Percentiles rank a stretch among this genome's conserved stretches.
Evolutionary conservation across 2,888 invertebrate species (phyloP).

Genomic region (Nemoura dubitans): DNA sequence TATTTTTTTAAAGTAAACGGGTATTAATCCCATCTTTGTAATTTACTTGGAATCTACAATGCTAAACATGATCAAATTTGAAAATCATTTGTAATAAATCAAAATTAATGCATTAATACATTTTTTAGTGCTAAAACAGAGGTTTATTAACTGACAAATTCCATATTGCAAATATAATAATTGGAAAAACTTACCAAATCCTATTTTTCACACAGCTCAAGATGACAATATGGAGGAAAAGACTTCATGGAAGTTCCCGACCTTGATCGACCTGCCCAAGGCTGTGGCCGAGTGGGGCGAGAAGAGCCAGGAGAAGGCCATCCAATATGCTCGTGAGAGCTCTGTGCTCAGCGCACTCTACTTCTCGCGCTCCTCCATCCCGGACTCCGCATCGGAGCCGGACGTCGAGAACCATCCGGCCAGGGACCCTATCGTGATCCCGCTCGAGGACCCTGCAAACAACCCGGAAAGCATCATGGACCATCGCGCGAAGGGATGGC

Average conservation of each 20-base stretch:
- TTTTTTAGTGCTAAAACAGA: too few species aligned
- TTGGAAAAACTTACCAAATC: background rate
- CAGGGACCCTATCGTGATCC: conserved; percentile 83
- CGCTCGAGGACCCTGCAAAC: conserved; percentile 87
- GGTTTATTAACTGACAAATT: too few species aligned
- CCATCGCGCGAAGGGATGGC: conserved; percentile 81
- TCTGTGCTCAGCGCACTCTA: conserved; percentile 83
- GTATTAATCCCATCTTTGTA: too few species aligned
- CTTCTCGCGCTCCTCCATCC: conserved; percentile 78
- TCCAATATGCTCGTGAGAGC: conserved; percentile 88
- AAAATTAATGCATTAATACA: too few species aligned
- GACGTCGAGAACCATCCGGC: conserved; percentile 81
- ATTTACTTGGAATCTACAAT: too few species aligned
- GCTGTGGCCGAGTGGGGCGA: conserved; percentile 65
- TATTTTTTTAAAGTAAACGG: too few species aligned
- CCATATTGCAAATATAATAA: too few species aligned
- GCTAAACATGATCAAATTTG: too few species aligned
- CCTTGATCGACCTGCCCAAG: conserved; percentile 74
- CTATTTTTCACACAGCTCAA: conserved; percentile 50
- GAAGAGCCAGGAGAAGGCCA: conserved; percentile 86
- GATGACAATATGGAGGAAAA: conserved; percentile 79
- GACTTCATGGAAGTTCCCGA: conserved; percentile 78
- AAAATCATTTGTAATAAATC: too few species aligned
- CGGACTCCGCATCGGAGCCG: conserved; percentile 87
- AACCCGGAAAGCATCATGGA: conserved; percentile 83